Evolutionary conservation across 1,140 invertebrate genomes (phyloP).

Genomic region (Anoplophora glabripennis): DNA sequence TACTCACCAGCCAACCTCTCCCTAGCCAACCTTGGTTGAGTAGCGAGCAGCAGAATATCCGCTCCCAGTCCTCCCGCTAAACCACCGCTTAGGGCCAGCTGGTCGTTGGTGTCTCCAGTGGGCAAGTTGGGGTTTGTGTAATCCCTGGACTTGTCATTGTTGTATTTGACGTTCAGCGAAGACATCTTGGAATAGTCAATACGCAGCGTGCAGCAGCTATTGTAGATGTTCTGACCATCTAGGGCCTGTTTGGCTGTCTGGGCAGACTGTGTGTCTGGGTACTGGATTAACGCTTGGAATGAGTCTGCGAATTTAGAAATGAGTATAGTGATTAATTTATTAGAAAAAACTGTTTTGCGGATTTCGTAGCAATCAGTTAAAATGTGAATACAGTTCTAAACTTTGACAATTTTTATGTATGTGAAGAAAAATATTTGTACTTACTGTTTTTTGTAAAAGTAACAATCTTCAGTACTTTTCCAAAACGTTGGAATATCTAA

Average conservation of each 20-base stretch:
- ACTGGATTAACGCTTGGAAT: constrained; percentile 99
- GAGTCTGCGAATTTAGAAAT: constrained; percentile 71
- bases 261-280: constrained; percentile 92
- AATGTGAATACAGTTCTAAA: too few relatives aligned
- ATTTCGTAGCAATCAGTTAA: too few relatives aligned
- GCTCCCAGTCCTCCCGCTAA: constrained; percentile 56
- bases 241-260: constrained; percentile 94
- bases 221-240: constrained; percentile 99
- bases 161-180: constrained; percentile 97
- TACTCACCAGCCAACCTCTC: constrained; percentile 48
- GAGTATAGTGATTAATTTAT: too few relatives aligned
- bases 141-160: constrained; percentile 99
- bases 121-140: constrained; percentile 97
- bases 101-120: constrained; percentile 73
- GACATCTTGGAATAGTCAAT: constrained; percentile 99
- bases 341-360: too few relatives aligned
- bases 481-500: constrained; percentile 95
- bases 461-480: constrained; percentile 98
- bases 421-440: too few relatives aligned
- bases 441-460: constrained; percentile 99
- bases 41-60: constrained; percentile 53
- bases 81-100: constrained; percentile 55
- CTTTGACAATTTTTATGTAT: too few relatives aligned
- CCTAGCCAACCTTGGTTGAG: constrained; percentile 47
- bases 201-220: constrained; percentile 97